phyloP scores from a whole-genome alignment of 2,797 vertebrate species.

The Tapirus indicus region DNA sequence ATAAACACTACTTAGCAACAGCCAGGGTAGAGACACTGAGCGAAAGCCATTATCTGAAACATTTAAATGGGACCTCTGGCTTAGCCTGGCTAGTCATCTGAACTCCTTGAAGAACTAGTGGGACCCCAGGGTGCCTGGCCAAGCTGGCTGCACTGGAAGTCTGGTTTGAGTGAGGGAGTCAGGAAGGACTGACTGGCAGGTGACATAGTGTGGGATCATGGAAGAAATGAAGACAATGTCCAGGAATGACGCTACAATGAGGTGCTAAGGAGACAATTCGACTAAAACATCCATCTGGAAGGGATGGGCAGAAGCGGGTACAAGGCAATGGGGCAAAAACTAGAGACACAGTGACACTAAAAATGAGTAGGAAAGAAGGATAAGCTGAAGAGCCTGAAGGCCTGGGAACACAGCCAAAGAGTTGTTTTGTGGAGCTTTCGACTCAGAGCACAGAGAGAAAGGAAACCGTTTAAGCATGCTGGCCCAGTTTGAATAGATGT shows the following conservation, averaged over 20 bases:
- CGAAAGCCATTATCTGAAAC: neutral
- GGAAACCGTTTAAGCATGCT: neutral
- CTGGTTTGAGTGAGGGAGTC: neutral
- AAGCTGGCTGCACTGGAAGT: neutral
- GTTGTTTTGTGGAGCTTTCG: neutral
- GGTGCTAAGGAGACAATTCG: neutral
- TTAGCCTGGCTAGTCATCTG: neutral
- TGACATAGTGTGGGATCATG: neutral
- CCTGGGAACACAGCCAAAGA: neutral
- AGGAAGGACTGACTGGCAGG: neutral
- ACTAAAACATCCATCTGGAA: neutral
- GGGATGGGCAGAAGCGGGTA: neutral
- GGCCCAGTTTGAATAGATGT: neutral
- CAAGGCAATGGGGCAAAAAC: neutral
- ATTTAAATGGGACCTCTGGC: neutral
- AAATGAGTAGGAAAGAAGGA: neutral
- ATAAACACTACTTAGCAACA: neutral
- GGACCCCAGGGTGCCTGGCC: neutral
- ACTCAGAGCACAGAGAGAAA: neutral
- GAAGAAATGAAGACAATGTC: neutral
- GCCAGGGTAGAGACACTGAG: neutral
- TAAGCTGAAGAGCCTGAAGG: neutral
- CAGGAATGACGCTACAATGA: neutral
- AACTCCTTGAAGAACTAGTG: neutral
- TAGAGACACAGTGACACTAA: neutral